phyloP scores from a whole-genome alignment of 2,113 vertebrate genomes.

The Bufo gargarizans region DNA sequence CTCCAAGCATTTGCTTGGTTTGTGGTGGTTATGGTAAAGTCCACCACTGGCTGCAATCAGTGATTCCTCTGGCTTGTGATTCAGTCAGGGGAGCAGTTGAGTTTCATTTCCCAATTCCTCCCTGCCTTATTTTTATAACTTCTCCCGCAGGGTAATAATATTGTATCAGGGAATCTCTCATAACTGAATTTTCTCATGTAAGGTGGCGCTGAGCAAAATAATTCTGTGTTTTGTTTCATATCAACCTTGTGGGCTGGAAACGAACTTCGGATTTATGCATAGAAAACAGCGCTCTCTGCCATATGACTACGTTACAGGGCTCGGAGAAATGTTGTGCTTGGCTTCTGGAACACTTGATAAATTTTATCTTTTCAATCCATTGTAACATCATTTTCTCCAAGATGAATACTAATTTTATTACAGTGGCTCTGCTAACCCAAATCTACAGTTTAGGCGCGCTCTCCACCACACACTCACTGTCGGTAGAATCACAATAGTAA shows the following conservation, averaged over 20 bases:
- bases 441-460: no score
- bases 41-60: no score
- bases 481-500: no score
- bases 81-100: not conserved
- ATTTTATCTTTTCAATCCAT: constrained; percentile 20
- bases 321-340: not conserved
- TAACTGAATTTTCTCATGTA: not conserved
- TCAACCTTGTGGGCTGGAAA: not conserved
- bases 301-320: not conserved
- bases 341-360: not conserved
- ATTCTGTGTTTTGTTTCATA: not conserved
- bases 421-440: no score
- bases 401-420: no score
- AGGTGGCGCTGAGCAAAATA: not conserved
- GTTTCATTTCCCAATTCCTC: not conserved
- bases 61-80: not conserved
- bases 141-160: not conserved
- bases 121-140: not conserved
- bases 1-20: no score
- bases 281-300: not conserved
- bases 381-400: not conserved
- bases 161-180: not conserved
- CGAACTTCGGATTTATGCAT: not conserved
- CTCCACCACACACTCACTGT: no score
- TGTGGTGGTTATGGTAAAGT: no score